phyloP scores from a whole-genome alignment of 2,888 invertebrate genomes.

The Anaspis maculata region DNA sequence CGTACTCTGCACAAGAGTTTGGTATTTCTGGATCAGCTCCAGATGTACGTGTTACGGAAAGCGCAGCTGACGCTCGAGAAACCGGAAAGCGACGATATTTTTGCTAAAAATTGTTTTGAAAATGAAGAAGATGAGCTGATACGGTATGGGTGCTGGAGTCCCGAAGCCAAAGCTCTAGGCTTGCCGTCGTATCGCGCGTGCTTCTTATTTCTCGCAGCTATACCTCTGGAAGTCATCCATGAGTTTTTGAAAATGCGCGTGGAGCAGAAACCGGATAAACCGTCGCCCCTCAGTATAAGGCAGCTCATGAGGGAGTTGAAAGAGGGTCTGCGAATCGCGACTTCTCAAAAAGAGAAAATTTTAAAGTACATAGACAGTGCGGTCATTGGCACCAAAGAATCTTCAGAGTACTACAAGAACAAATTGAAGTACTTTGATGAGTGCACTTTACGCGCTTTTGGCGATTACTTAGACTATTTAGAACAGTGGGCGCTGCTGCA shows the following conservation, averaged over 20 bases:
- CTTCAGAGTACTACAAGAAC: conserved; percentile 46
- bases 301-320: conserved; percentile 73
- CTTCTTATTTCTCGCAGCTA: conserved; percentile 77
- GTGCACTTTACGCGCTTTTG: conserved; percentile 48
- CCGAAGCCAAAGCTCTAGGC: conserved; percentile 64
- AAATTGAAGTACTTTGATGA: conserved; percentile 66
- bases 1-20: conserved; percentile 77
- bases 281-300: conserved; percentile 77
- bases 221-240: conserved; percentile 86
- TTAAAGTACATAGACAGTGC: conserved; percentile 56
- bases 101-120: conserved; percentile 23
- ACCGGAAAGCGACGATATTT: conserved; percentile 35
- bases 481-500: conserved; percentile 71
- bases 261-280: conserved; percentile 73
- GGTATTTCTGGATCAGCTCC: conserved; percentile 66
- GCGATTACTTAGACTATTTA: conserved; percentile 82
- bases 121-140: conserved; percentile 45
- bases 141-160: conserved; percentile 69
- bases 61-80: conserved; percentile 63
- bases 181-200: conserved; percentile 79
- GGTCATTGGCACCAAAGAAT: conserved; percentile 44
- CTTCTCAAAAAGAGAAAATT: conserved; percentile 72
- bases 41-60: conserved; percentile 59
- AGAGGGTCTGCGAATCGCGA: conserved; percentile 79
- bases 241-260: conserved; percentile 81